Conservation (phyloP, 2,888 invertebrate species). For the Acleris holmiana region DNA sequence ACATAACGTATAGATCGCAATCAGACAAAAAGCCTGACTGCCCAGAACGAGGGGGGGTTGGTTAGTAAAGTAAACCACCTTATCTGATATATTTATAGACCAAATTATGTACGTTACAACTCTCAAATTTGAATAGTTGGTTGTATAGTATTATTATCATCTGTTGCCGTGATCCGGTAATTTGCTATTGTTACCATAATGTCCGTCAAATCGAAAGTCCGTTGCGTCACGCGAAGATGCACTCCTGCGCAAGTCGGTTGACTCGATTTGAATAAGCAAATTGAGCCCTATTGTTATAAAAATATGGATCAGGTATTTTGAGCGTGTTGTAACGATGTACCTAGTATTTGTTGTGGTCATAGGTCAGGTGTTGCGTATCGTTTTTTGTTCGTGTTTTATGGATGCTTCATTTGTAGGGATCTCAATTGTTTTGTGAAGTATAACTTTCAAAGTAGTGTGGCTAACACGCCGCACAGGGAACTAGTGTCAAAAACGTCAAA, state of each 20-base stretch:
- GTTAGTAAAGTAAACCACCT: too few relatives aligned
- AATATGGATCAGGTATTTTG: not conserved
- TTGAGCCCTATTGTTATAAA: not conserved
- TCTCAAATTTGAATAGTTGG: not conserved
- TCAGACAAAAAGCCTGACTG: too few relatives aligned
- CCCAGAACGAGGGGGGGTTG: too few relatives aligned
- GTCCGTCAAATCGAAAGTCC: constrained; percentile 11
- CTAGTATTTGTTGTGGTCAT: not conserved
- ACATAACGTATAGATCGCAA: too few relatives aligned
- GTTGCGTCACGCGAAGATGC: constrained; percentile 11
- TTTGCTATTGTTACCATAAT: constrained; percentile 11
- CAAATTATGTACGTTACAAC: not conserved
- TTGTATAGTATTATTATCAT: not conserved
- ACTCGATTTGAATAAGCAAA: not conserved
- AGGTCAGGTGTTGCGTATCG: not conserved
- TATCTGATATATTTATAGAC: not conserved
- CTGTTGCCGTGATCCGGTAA: not conserved
- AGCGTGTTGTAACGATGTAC: too few relatives aligned
- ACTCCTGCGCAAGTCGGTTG: not conserved
- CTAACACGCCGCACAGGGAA: too few relatives aligned
- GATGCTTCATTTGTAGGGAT: too few relatives aligned
- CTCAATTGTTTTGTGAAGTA: too few relatives aligned
- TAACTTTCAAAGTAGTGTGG: too few relatives aligned
- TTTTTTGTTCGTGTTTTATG: not conserved
- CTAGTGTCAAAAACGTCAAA: too few relatives aligned